A percentile compares a stretch with the other conserved stretches of the same genome.
Evolutionary conservation across 2,797 vertebrate species (phyloP).

Genomic region (Xenentodon cancila): DNA sequence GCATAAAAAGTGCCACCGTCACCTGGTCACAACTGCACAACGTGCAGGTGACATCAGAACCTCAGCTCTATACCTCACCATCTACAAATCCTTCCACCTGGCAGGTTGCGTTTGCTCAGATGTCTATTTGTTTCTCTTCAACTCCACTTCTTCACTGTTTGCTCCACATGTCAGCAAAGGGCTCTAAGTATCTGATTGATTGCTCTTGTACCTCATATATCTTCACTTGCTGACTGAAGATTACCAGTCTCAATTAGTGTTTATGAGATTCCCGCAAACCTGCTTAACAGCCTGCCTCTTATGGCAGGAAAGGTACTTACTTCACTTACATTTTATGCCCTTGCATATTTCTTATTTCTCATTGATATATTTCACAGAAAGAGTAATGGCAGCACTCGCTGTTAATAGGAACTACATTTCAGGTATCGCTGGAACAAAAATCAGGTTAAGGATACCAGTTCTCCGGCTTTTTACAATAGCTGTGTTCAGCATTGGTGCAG

Average conservation of each 20-base stretch:
- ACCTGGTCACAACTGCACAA: background rate
- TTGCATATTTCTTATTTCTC: conserved; percentile 2
- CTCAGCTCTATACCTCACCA: too few species aligned
- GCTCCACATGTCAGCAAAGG: conserved; percentile 32
- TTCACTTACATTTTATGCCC: conserved; percentile 13
- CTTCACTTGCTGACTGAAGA: conserved; percentile 60
- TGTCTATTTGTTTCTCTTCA: background rate
- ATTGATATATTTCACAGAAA: background rate
- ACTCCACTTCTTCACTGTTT: conserved; percentile 9
- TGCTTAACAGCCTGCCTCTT: conserved; percentile 55
- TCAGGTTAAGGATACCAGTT: conserved; percentile 49
- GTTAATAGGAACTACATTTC: conserved; percentile 6
- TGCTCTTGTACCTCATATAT: conserved; percentile 44
- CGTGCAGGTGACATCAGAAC: background rate
- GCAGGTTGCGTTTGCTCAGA: background rate
- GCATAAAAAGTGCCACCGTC: too few species aligned
- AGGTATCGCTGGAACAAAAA: conserved; percentile 39
- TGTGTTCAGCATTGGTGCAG: conserved; percentile 42
- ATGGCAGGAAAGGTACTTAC: conserved; percentile 39
- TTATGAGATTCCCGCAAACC: conserved; percentile 72
- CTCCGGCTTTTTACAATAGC: conserved; percentile 50
- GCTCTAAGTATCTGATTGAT: conserved; percentile 73
- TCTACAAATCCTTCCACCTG: background rate
- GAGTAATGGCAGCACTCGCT: background rate
- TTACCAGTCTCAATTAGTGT: conserved; percentile 70